Base-by-base conservation (phyloP, 92 coral and sea anemone genomes). In the Parazoanthus darwini region DNA sequence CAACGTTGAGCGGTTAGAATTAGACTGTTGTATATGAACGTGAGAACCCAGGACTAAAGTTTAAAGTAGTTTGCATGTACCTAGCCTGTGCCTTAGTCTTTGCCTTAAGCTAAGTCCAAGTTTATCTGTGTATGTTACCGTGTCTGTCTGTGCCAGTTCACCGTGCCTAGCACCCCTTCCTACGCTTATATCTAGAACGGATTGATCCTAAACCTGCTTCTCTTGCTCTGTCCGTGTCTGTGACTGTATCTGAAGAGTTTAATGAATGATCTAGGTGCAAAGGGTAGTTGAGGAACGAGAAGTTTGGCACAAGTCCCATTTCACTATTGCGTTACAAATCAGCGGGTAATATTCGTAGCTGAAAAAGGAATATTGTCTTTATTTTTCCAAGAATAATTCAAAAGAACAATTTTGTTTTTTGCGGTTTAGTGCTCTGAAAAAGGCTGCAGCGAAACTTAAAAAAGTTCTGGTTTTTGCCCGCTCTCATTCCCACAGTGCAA, bases 71-170 rank as follows among this genome's bases (percentile, higher is more conserved):
- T 54, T 54, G 20, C 9, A n/a, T 26, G 18, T n/a, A 37, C 38
- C 77, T 29, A 10, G 77, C 33, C 35, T 72, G 1, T 72, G 76
- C 23, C 15, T 29, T 4, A 26, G 39, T 72, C 42, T 33, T 15
- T 10, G 39, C 66, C 88, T 78, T 82, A 48, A 44, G 8, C 50
- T 44, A 9, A 76, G 79, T 84, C 91, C 68, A 92, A 88, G 93
- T 90, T 85, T 88, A 91, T 92, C 90, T 90, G 91, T 78, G 4
- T 85, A 35, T 89, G 29, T 14, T 75, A 70, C 73, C 83, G 77
- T 89, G 91, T 36, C 67, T 89, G 42, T 72, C 22, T 72, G 35
- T 72, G 59, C 20, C 18, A 13, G 59, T 54, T 54, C 59, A 54
- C 59, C 0, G 59, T 8, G 51, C 51, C 33, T 37, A 2, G 20